phyloP scores from a whole-genome alignment of 2,797 vertebrate species.

The Setipinna tenuifilis region DNA sequence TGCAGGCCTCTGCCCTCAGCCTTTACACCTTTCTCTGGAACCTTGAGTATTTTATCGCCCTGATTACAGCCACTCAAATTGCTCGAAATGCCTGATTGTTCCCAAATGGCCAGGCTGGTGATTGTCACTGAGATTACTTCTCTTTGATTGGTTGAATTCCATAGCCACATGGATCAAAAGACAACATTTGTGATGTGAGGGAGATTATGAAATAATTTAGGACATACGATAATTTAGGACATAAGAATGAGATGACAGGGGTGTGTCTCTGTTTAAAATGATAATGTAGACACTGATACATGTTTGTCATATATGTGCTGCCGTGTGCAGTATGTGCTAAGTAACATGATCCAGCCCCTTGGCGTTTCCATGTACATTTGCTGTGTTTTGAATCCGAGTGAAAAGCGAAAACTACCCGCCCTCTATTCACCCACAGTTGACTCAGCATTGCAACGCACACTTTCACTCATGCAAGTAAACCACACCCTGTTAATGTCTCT shows the following conservation, averaged over 20 bases:
- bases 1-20: neutral
- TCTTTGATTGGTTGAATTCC: neutral
- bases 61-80: neutral
- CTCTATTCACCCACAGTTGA: neutral
- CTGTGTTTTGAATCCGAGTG: neutral
- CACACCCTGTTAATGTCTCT: neutral
- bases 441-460: neutral
- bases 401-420: neutral
- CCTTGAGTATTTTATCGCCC: neutral
- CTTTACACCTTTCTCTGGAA: neutral
- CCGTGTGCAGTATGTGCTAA: too few species aligned
- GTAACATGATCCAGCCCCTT: too few species aligned
- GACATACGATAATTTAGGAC: neutral
- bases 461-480: neutral
- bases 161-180: neutral
- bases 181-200: neutral
- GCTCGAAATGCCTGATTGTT: neutral
- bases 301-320: neutral
- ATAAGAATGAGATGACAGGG: neutral
- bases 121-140: conserved; percentile 18
- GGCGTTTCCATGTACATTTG: neutral
- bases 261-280: neutral
- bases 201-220: neutral
- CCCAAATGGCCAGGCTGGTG: neutral
- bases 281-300: neutral